These are phyloP conservation scores for Sarcophaga bullata DNA, from an alignment of 1,140 invertebrate genomes.

Conservation along the genomic window DNA sequence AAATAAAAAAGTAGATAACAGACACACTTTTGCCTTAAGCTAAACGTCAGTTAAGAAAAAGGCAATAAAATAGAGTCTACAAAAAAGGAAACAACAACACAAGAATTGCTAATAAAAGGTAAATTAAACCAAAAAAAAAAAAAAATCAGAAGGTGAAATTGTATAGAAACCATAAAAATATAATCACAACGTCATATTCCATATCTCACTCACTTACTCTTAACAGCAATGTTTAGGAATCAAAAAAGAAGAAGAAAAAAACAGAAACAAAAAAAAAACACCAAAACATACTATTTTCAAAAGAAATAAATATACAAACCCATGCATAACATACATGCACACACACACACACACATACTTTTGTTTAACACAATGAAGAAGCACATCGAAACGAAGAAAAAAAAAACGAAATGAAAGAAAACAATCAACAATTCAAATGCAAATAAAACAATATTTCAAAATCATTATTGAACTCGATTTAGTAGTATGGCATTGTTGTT, in stretches of 20 bases:
- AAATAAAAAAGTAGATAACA: not conserved
- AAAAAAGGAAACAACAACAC: not conserved
- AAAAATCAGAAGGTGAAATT: constrained; percentile 9
- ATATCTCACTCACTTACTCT: not conserved
- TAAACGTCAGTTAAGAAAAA: too few species aligned
- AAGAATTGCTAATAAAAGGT: not conserved
- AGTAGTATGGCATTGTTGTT: not conserved
- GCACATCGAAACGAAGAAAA: not conserved
- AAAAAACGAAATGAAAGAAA: not conserved
- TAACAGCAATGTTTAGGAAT: not conserved
- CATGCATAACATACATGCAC: not conserved
- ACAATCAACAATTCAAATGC: constrained; percentile 9
- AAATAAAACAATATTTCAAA: constrained; percentile 30
- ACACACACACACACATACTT: not conserved
- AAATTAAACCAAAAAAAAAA: not conserved
- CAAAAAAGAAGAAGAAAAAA: not conserved
- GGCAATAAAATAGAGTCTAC: not conserved
- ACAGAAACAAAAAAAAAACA: not conserved
- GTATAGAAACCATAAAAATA: constrained; percentile 15
- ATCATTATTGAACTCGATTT: constrained; percentile 32
- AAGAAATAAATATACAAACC: not conserved
- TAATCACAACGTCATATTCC: constrained; percentile 7
- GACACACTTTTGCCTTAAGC: too few species aligned
- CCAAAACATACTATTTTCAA: not conserved
- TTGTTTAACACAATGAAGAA: not conserved